Evolutionary conservation across 2,113 vertebrate species (phyloP), one percentile per base, ranked within the genome.

Genomic region (Chaenogobius annularis): DNA sequence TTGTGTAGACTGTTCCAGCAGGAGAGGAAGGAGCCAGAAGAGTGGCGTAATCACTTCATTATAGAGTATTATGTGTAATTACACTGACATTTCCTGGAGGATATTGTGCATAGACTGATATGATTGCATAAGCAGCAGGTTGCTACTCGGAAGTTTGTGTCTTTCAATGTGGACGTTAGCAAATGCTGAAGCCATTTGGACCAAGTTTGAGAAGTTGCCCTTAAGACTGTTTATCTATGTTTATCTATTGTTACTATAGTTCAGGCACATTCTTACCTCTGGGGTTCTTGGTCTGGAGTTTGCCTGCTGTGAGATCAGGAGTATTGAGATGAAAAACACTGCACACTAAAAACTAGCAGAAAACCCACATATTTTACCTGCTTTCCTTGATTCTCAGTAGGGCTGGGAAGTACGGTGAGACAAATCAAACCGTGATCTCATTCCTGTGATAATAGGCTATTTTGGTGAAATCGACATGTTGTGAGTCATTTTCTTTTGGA

Each of bases 41-140:
- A n/a, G 19, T 56, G 37, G 43, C 66, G 75, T 44, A 50, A 47
- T 62, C 12, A 26, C 17, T 19, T 63, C 61, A 63, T 63, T 63
- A 63, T 63, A 63, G 9, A 43, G 61, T 37, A 63, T 63, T 63
- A 63, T 63, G 61, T 50, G 35, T 63, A 63, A 63, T 63, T 63
- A 63, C 35, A 43, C 9, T 63, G 61, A 63, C 61, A 63, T 63
- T 63, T 63, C 61, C 61, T 37, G 61, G 35, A 63, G 61, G 61
- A 63, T 63, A 63, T 43, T 63, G 61, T 63, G 61, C 61, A 63
- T 63, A n/a, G 35, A 40, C 61, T 63, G 61, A 63, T 63, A 40
- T 40, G 61, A 63, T 63, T 63, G 31, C 61, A 43, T 63, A 63
- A 63, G 37, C 61, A n/a, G 17, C 61, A n/a, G 40, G 61, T 63